Conservation (phyloP, 2,888 invertebrate species). For the Mactromeris polynyma region DNA sequence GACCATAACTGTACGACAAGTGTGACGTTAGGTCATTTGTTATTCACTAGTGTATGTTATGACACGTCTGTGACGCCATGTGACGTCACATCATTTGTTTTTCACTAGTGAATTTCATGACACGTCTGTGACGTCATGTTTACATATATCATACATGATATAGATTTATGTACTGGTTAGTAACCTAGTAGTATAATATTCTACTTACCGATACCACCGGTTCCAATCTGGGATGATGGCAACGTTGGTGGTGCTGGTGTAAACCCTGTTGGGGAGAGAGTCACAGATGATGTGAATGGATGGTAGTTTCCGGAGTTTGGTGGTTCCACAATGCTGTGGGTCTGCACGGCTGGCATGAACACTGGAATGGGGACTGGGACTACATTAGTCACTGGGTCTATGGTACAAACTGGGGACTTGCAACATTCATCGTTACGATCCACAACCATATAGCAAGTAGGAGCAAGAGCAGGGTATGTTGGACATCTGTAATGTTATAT, state of each 20-base stretch:
- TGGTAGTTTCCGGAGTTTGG: conserved; percentile 66
- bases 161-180: background rate
- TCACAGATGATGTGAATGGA: conserved; percentile 68
- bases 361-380: conserved; percentile 77
- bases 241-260: conserved; percentile 78
- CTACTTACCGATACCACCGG: conserved; percentile 73
- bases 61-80: too few relatives aligned
- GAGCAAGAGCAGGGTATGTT: conserved; percentile 69
- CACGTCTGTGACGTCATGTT: too few relatives aligned
- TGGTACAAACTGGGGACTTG: conserved; percentile 70
- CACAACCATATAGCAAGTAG: conserved; percentile 68
- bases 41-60: too few relatives aligned
- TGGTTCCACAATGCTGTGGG: conserved; percentile 74
- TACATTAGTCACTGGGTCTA: conserved; percentile 73
- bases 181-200: background rate
- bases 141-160: too few relatives aligned
- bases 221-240: conserved; percentile 39
- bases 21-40: too few relatives aligned
- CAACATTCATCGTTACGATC: conserved; percentile 77
- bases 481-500: conserved; percentile 69
- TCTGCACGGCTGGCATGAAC: conserved; percentile 73
- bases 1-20: too few relatives aligned
- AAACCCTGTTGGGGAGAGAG: conserved; percentile 67
- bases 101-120: too few relatives aligned
- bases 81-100: too few relatives aligned